phyloP scores from a whole-genome alignment of 2,888 invertebrate genomes.

The Zygogramma bicolorata region DNA sequence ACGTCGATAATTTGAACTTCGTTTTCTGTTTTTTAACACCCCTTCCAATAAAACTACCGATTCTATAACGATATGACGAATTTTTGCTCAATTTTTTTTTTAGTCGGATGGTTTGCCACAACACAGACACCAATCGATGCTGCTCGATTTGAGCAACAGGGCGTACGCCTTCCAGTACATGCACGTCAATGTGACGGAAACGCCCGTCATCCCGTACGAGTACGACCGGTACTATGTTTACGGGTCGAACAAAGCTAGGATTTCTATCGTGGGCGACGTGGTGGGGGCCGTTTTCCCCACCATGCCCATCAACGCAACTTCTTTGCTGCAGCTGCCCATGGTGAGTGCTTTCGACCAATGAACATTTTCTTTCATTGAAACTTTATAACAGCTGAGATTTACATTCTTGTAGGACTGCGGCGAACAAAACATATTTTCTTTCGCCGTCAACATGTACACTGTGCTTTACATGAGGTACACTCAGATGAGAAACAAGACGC shows the following conservation, averaged over 20 bases:
- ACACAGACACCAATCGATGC: constrained; percentile 90
- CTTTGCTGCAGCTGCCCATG: constrained; percentile 85
- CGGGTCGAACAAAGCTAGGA: constrained; percentile 87
- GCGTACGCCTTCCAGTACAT: constrained; percentile 94
- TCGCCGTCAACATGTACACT: constrained; percentile 94
- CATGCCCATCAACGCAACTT: constrained; percentile 91
- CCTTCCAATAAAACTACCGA: too few species aligned
- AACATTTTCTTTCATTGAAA: not conserved
- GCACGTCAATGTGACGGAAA: constrained; percentile 95
- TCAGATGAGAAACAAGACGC: constrained; percentile 85
- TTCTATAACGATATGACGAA: too few species aligned
- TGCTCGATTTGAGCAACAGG: constrained; percentile 92
- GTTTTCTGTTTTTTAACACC: too few species aligned
- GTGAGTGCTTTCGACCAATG: constrained; percentile 34
- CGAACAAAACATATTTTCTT: constrained; percentile 96
- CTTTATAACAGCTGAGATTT: not conserved
- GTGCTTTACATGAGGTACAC: constrained; percentile 91
- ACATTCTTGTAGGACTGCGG: constrained; percentile 76
- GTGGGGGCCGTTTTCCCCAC: constrained; percentile 94
- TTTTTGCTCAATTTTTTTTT: constrained; percentile 26
- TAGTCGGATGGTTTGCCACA: constrained; percentile 92
- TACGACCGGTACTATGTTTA: constrained; percentile 91
- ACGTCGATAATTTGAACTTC: too few species aligned
- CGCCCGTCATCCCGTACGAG: constrained; percentile 92
- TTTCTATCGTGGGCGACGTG: constrained; percentile 91